A percentile compares a stretch with the other conserved stretches of the same genome.
phyloP scores from a whole-genome alignment of 92 coral and sea anemone species.

The Bergia sp. region DNA sequence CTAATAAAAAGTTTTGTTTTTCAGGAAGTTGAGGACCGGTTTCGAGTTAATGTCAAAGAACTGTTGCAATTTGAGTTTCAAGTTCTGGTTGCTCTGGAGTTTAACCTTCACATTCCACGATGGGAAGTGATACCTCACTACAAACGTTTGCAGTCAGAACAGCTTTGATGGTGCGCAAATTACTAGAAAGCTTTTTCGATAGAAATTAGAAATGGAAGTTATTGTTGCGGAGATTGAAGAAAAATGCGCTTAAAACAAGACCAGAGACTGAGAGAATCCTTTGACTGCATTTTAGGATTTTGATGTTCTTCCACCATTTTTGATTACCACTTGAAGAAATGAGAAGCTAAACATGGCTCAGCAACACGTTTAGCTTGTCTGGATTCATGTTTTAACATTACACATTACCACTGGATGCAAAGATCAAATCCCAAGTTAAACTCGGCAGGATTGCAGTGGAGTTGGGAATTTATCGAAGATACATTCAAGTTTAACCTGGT shows the following conservation, averaged over 20 bases:
- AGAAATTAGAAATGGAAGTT: neutral
- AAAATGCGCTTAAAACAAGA: neutral
- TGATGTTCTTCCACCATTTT: too few relatives aligned
- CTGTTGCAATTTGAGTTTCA: slow-evolving; percentile 88
- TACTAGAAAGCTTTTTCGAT: neutral
- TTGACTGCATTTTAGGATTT: too few relatives aligned
- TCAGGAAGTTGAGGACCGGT: slow-evolving; percentile 85
- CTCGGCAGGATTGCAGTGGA: neutral
- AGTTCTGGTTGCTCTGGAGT: slow-evolving; percentile 91
- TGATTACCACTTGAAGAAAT: too few relatives aligned
- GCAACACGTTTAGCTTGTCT: too few relatives aligned
- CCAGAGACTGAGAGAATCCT: neutral
- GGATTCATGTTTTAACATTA: too few relatives aligned
- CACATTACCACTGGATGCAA: neutral
- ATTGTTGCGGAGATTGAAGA: neutral
- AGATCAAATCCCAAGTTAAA: neutral
- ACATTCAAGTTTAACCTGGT: neutral
- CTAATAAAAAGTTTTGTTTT: neutral
- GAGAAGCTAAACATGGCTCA: too few relatives aligned
- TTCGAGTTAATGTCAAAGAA: slow-evolving; percentile 80
- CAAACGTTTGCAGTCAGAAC: slow-evolving; percentile 82
- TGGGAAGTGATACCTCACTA: slow-evolving; percentile 88
- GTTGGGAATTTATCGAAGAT: neutral
- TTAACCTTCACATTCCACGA: slow-evolving; percentile 89
- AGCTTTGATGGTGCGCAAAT: slow-evolving; percentile 29